Evolutionary conservation across 2,888 invertebrate species (phyloP).

Genomic region (Machimus atricapillus): DNA sequence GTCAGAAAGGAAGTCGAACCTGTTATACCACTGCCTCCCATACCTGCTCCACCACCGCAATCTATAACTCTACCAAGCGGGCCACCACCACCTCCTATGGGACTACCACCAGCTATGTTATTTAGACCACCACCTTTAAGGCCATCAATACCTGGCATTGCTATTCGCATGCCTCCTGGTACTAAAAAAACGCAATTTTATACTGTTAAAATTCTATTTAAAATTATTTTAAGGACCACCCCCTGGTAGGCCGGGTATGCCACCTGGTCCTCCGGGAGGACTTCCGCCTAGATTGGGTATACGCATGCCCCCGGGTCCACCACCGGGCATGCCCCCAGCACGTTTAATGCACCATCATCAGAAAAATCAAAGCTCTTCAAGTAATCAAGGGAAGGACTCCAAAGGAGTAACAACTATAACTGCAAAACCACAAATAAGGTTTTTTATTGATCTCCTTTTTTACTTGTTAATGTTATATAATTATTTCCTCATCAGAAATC

Average conservation of each 20-base stretch:
- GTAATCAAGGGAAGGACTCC: conserved; percentile 74
- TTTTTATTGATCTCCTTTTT: neutral
- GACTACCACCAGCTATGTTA: conserved; percentile 64
- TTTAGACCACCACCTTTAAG: conserved; percentile 68
- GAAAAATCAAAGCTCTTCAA: conserved; percentile 52
- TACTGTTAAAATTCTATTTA: neutral
- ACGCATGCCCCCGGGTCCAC: conserved; percentile 72
- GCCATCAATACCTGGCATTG: conserved; percentile 63
- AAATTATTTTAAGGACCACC: conserved; percentile 63
- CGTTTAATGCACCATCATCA: conserved; percentile 65
- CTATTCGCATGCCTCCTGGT: conserved; percentile 65
- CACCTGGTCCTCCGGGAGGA: conserved; percentile 69
- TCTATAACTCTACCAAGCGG: conserved; percentile 61
- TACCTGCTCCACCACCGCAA: conserved; percentile 53
- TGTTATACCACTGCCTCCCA: conserved; percentile 51
- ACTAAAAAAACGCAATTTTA: neutral
- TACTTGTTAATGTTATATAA: conserved; percentile 46
- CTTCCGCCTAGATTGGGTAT: conserved; percentile 67
- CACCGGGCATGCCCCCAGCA: conserved; percentile 68
- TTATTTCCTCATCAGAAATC: conserved; percentile 64
- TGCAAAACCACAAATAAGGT: conserved; percentile 94
- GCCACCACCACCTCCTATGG: conserved; percentile 65
- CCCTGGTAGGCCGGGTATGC: conserved; percentile 67
- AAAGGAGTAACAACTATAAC: conserved; percentile 84
- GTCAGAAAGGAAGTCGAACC: conserved; percentile 13